Conservation (phyloP, 2,888 invertebrate species). For the Serrognathus titanus region DNA sequence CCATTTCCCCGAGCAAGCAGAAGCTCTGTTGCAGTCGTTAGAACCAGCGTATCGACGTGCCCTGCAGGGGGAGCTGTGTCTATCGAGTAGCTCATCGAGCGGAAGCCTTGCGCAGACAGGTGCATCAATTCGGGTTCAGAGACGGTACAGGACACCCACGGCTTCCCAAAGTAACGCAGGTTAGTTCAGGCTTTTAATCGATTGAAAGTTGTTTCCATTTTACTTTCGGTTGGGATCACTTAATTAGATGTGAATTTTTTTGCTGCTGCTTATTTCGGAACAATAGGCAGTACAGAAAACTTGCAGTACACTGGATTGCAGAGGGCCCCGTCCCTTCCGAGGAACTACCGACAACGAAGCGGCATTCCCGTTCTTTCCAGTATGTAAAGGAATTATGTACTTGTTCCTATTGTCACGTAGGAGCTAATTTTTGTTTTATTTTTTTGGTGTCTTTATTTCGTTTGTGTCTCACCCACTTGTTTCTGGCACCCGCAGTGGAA, state of each 20-base stretch:
- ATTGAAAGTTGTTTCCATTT: too few relatives aligned
- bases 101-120: slow-evolving; percentile 51
- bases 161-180: slow-evolving; percentile 48
- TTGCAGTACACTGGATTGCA: slow-evolving; percentile 51
- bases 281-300: slow-evolving; percentile 60
- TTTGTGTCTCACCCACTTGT: neutral
- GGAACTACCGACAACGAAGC: slow-evolving; percentile 58
- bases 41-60: slow-evolving; percentile 74
- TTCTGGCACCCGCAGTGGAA: neutral
- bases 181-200: too few relatives aligned
- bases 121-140: slow-evolving; percentile 42
- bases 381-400: slow-evolving; percentile 34
- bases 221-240: too few relatives aligned
- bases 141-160: slow-evolving; percentile 42
- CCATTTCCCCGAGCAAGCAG: slow-evolving; percentile 89
- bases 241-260: neutral
- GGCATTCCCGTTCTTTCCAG: slow-evolving; percentile 57
- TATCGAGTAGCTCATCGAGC: slow-evolving; percentile 55
- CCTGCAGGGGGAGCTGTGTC: slow-evolving; percentile 56
- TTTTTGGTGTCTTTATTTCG: neutral
- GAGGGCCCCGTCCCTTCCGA: slow-evolving; percentile 58
- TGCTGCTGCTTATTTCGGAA: slow-evolving; percentile 13
- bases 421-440: neutral
- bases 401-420: neutral
- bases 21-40: slow-evolving; percentile 74